These are phyloP conservation scores for Botrylloides violaceus DNA, from an alignment of 23 tunicate genomes.

Conservation along the genomic window DNA sequence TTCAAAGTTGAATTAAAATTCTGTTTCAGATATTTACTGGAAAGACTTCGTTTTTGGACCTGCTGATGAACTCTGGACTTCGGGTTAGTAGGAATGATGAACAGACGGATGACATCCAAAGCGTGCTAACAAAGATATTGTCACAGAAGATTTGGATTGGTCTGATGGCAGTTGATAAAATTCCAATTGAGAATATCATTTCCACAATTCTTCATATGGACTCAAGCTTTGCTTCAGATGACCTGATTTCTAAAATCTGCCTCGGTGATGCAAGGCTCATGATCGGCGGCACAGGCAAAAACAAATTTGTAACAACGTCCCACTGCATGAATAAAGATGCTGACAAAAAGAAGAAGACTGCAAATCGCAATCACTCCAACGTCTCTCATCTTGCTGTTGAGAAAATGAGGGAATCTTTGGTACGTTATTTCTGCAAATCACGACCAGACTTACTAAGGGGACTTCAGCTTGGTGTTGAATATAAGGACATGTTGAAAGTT, in stretches of 20 bases:
- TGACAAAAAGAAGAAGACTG: no score
- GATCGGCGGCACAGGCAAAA: not conserved
- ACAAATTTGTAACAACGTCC: not conserved
- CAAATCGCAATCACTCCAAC: no score
- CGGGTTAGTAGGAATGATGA: not conserved
- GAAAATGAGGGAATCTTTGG: no score
- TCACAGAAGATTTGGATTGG: constrained; percentile 5
- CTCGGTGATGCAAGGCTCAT: not conserved
- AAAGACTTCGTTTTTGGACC: not conserved
- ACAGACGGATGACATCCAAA: not conserved
- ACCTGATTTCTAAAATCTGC: not conserved
- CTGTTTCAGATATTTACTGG: not conserved
- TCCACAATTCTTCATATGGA: not conserved
- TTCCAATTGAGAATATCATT: not conserved
- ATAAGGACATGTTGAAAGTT: not conserved
- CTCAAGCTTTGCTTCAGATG: not conserved
- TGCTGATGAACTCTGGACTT: not conserved
- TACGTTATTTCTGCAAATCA: not conserved
- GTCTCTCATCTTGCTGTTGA: no score
- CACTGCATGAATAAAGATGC: not conserved
- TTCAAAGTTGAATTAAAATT: no score
- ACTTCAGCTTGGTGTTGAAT: not conserved
- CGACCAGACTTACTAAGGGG: not conserved
- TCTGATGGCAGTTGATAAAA: constrained; percentile 4
- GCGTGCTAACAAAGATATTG: not conserved